phyloP scores from a whole-genome alignment of 1,140 invertebrate genomes.

The Diuraphis noxia region DNA sequence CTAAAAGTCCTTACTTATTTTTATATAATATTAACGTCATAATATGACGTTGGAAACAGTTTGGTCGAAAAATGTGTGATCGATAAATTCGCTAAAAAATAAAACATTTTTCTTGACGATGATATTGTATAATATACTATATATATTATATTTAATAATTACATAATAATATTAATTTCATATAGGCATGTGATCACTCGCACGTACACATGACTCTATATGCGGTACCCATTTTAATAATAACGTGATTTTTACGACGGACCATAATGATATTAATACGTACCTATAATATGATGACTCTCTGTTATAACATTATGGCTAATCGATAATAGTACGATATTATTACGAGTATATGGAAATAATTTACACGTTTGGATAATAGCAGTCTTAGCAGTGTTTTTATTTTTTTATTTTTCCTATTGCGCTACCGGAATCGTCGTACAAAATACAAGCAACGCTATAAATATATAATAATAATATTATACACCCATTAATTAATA shows the following conservation, averaged over 20 bases:
- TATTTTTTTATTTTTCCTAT: neutral
- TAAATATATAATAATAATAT: neutral
- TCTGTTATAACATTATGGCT: neutral
- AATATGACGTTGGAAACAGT: neutral
- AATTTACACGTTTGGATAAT: neutral
- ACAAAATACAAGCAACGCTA: neutral
- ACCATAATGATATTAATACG: neutral
- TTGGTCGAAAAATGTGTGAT: neutral
- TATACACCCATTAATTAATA: neutral
- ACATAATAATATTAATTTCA: neutral
- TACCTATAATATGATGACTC: too few relatives aligned
- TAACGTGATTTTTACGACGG: neutral
- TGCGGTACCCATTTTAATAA: neutral
- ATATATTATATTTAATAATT: too few relatives aligned
- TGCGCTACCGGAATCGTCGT: neutral
- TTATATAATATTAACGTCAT: neutral
- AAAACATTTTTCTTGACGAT: neutral
- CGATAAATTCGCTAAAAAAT: neutral
- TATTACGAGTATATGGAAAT: neutral
- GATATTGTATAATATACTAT: neutral
- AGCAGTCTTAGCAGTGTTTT: neutral
- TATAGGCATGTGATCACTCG: neutral
- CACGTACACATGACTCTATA: neutral
- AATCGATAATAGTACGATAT: neutral
- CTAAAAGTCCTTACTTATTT: neutral